phyloP scores from a whole-genome alignment of 1,140 invertebrate genomes.

The Zophobas morio region DNA sequence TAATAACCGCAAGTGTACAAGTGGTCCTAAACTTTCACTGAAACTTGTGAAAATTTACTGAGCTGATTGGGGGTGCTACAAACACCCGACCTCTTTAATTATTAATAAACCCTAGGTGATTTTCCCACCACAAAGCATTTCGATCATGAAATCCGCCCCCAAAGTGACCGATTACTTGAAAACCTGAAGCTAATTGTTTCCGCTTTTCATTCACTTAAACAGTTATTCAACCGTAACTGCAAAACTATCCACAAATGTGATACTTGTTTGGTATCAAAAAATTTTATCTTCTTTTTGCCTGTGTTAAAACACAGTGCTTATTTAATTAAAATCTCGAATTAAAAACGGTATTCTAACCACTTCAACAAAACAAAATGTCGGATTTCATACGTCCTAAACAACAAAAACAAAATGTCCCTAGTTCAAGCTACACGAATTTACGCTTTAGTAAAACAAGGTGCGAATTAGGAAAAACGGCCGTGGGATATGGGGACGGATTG shows the following conservation, averaged over 20 bases:
- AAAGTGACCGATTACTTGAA: background rate
- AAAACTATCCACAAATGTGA: no score
- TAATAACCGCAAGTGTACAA: constrained; percentile 25
- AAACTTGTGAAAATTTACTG: constrained; percentile 35
- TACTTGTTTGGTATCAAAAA: no score
- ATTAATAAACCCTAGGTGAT: constrained; percentile 15
- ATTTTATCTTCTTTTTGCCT: background rate
- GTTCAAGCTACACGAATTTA: constrained; percentile 45
- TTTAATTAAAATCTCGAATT: constrained; percentile 19
- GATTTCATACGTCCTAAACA: constrained; percentile 29
- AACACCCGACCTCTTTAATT: constrained; percentile 12
- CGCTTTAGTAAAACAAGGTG: constrained; percentile 50
- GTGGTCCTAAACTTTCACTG: constrained; percentile 9
- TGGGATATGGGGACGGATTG: constrained; percentile 46
- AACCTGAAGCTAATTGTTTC: no score
- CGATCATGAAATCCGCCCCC: constrained; percentile 7
- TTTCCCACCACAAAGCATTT: constrained; percentile 12
- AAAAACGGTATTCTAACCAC: constrained; percentile 19
- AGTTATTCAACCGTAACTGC: no score
- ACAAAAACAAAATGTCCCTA: constrained; percentile 43
- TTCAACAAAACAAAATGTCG: constrained; percentile 16
- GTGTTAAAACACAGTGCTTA: constrained; percentile 19
- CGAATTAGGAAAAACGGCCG: constrained; percentile 49
- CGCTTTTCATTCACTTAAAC: no score
- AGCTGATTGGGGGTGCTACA: constrained; percentile 6